Base-by-base conservation (phyloP, 2,888 invertebrate species). In the Dicycla oo region DNA sequence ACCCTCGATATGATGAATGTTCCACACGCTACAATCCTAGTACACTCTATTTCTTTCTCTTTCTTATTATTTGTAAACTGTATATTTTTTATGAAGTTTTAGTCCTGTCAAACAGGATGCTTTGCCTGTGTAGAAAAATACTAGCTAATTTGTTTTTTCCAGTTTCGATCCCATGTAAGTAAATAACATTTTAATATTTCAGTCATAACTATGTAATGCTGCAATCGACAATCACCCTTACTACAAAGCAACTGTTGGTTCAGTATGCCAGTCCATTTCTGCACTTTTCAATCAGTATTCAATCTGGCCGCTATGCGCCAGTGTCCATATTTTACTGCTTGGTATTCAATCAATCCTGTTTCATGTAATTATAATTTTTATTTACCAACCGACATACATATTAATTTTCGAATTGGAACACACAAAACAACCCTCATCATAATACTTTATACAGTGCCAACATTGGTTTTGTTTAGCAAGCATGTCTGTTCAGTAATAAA, bases 391-490 rank as follows among this genome's bases (percentile, higher is more conserved):
- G 7, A 40, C n/a, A 47, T 54, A 56, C 8, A 78, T 72, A 61
- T 72, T 43, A 20, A 72, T 43, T 73, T 73, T 47, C 13, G 11
- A 47, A 15, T 63, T 26, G 78, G 26, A 56, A 73, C 10, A 57
- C 23, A 62, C 10, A 23, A 47, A 79, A n/a, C 30, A 26, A 40
- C 38, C 54, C 58, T 47, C 81, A 15, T 62, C 54, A 40, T 38
- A 30, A 40, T 51, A 67, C 23, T 72, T 67, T 49, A 53, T 34
- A 64, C 30, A 68, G 30, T 62, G 61, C 73, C 64, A 65, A 68
- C 61, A 65, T 73, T 71, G 38, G 40, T 54, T 62, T 78, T 57
- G 45, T 20, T 43, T 26, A 68, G 34, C 80, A 79, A 78, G 65
- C 60, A 54, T 64, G 38, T 61, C 54, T 30, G 62, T 45, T 38